Evolutionary conservation across 2,888 invertebrate species (phyloP), one percentile per base, ranked within the genome.

Genomic region (Eupsilia transversa): DNA sequence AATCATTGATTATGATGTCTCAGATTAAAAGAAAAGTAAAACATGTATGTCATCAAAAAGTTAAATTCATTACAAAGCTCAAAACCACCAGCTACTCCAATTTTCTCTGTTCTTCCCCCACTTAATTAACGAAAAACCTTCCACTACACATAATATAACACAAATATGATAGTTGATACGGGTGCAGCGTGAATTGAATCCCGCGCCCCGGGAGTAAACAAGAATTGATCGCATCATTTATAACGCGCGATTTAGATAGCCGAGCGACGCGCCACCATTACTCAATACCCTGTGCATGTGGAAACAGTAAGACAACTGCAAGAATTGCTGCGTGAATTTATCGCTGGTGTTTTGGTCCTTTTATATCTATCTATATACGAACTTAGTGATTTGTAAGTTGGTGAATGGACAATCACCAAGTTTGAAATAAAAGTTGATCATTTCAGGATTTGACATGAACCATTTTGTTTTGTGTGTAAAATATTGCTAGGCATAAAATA

Each of bases 201-300:
- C 84, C 85, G 87, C 88, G 89, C 89, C 85, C 76, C 71, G 88
- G 87, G 91, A 91, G 92, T 92, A 92, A 94, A 93, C 94, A 94
- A 92, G 93, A 94, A 94, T 92, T 93, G 95, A 94, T 95, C 91
- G 92, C 93, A 91, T 93, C 94, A 94, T 95, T 95, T 94, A 95
- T 94, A 94, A 93, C 91, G 89, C 87, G 91, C 92, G 94, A 93
- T 94, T 93, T 92, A 93, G 93, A 94, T 94, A 92, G 93, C 90
- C 89, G 87, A 86, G 85, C 85, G 83, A 86, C 90, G 88, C 86
- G 87, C 84, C 74, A 64, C 86, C 92, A 90, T 92, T 87, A 89
- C 88, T 91, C 91, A 91, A 86, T 60, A 43, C 86, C 59, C 70
- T 67, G 88, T 60, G 41, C 14, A 77, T 14, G 60, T 2, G 38